Base-by-base conservation (phyloP, 2,888 invertebrate genomes). In the Oscheius onirici region DNA sequence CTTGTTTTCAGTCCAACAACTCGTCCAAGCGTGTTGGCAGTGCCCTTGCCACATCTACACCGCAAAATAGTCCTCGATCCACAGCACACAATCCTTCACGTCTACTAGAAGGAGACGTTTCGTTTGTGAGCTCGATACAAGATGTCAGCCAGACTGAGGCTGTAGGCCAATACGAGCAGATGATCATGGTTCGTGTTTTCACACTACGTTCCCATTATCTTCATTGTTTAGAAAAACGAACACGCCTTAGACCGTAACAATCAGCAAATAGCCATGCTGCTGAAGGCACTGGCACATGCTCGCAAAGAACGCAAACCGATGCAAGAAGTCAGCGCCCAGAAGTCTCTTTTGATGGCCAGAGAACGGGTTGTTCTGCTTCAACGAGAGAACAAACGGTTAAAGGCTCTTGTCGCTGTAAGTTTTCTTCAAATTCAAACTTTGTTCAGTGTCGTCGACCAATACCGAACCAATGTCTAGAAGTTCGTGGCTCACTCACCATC, bases 21-120 rank as follows among this genome's bases (percentile, higher is more conserved):
- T 22, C 10, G 24, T 49, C 61, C 41, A 34, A 54, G n/a, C 71
- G 67, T 15, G 66, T 71, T 40, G 77, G 69, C 61, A 71, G 22
- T 49, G 80, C 72, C 6, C 58, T 76, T n/a, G 78, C 75, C 13
- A 77, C 79, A 2, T 79, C 79, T 8, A 79, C 79, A 17, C 79
- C 79, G 2, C 69, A 69, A 22, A 70, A 73, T 34, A 71, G 71
- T 57, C 74, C 72, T 11, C 70, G 55, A 41, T 58, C 58, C 15
- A 41, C 58, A 1, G 40, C 41, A 17, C 58, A 58, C 10, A 40
- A 58, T 58, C 17, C 17, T 41, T 17, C 41, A 6, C n/a, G 43
- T 15, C 13, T 41, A 41, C 41, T n/a, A 2, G 58, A 40, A 15
- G 58, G 41, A n/a, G 77, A 78, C 3, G 74, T 75, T 28, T 77